Evolutionary conservation across 1,140 invertebrate genomes (phyloP).

Genomic region (Maniola jurtina): DNA sequence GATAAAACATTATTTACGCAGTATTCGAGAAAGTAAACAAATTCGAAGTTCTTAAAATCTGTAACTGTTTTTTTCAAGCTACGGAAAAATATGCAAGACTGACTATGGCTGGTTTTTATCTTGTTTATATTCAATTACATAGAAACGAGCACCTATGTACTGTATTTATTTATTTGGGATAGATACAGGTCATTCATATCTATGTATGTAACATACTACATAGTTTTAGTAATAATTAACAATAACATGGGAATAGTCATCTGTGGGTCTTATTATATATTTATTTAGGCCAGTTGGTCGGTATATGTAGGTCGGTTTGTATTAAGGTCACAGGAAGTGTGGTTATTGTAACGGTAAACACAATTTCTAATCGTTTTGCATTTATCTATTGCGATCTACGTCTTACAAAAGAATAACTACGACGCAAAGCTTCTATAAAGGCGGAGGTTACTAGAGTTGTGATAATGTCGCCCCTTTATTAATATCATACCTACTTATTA

Average conservation of each 20-base stretch:
- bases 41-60: too few species aligned
- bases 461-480: too few species aligned
- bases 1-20: too few species aligned
- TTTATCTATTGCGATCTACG: not conserved
- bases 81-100: too few species aligned
- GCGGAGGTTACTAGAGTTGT: too few species aligned
- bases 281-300: not conserved
- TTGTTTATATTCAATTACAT: constrained; percentile 18
- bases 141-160: constrained; percentile 19
- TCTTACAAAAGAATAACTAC: not conserved
- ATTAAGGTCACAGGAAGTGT: not conserved
- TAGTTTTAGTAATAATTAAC: not conserved
- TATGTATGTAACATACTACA: too few species aligned
- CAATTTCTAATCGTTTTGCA: not conserved
- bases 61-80: too few species aligned
- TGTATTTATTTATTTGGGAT: constrained; percentile 1
- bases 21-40: too few species aligned
- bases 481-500: too few species aligned
- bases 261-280: not conserved
- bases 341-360: constrained; percentile 1
- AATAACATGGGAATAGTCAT: not conserved
- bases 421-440: too few species aligned
- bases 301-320: not conserved
- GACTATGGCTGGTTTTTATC: too few species aligned
- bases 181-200: not conserved